Percentiles rank a stretch among this genome's conserved stretches.
Conservation (phyloP, 2,797 vertebrate species). For the Botia kubotai region DNA sequence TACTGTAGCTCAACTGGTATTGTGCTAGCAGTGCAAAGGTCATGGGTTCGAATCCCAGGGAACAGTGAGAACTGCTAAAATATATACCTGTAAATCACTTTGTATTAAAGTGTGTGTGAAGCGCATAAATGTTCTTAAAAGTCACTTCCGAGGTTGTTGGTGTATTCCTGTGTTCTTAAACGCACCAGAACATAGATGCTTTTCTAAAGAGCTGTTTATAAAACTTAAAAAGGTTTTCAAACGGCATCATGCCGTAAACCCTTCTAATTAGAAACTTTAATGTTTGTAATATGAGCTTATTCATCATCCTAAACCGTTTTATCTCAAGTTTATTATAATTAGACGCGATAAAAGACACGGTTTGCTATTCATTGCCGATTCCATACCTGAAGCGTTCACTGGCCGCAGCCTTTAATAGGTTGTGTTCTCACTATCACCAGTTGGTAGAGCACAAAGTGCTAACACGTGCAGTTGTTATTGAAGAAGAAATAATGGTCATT, state of each 20-base stretch:
- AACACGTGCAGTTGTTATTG: constrained; percentile 60
- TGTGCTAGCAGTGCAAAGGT: too few relatives aligned
- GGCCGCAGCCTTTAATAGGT: constrained; percentile 37
- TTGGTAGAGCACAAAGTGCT: constrained; percentile 52
- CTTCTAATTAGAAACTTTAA: not conserved
- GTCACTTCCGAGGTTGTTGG: too few relatives aligned
- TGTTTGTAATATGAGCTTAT: not conserved
- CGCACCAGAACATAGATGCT: not conserved
- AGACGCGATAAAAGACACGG: not conserved
- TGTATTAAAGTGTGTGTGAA: too few relatives aligned
- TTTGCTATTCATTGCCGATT: constrained; percentile 4
- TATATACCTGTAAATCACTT: too few relatives aligned
- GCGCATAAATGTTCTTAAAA: too few relatives aligned
- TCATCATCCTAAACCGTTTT: not conserved
- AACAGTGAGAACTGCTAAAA: too few relatives aligned
- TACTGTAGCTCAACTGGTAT: too few relatives aligned
- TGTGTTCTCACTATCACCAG: constrained; percentile 30
- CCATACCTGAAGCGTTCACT: constrained; percentile 12
- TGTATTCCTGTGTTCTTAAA: too few relatives aligned
- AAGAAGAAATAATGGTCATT: constrained; percentile 63
- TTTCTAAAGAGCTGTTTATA: not conserved
- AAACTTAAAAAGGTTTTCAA: too few relatives aligned
- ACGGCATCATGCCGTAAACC: not conserved
- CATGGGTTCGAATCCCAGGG: too few relatives aligned
- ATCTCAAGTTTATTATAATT: not conserved